Conservation (phyloP, 2,113 vertebrate species). For the Mionectes macconnelli region DNA sequence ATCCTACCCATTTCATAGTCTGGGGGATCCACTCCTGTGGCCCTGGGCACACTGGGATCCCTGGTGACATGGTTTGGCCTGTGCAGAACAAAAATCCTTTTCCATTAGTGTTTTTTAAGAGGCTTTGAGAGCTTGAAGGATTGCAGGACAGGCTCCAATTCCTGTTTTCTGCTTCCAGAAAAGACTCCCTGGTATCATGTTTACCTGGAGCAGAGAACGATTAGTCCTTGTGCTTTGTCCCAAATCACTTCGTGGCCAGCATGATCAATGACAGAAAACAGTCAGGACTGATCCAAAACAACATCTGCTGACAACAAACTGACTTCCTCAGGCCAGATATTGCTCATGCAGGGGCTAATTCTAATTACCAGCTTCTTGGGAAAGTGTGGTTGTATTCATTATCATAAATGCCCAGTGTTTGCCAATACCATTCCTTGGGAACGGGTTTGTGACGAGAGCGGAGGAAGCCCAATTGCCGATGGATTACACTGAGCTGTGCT, state of each 20-base stretch:
- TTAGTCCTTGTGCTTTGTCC: neutral
- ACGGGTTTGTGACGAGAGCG: neutral
- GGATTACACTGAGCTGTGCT: accelerated
- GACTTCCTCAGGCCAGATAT: slow-evolving; percentile 1
- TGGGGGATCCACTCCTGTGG: neutral
- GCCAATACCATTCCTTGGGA: neutral
- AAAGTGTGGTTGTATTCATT: slow-evolving; percentile 17
- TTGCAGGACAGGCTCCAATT: neutral
- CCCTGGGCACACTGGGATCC: neutral
- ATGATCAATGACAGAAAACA: neutral
- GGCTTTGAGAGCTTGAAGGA: neutral
- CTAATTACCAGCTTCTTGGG: slow-evolving; percentile 6
- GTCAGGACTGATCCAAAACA: slow-evolving; percentile 34
- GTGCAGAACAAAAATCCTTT: neutral
- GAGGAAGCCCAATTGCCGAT: neutral
- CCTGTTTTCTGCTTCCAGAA: neutral
- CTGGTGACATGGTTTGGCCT: neutral
- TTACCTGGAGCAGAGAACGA: neutral
- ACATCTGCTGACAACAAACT: slow-evolving; percentile 11
- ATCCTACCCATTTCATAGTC: neutral
- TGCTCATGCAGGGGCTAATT: slow-evolving; percentile 3
- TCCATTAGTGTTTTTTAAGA: neutral
- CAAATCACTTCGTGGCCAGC: neutral
- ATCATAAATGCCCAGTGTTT: neutral
- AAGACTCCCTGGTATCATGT: neutral